Evolutionary conservation across 2,797 vertebrate genomes (phyloP), one percentile per base, ranked within the genome.

Genomic region (Enteromius anoplus): DNA sequence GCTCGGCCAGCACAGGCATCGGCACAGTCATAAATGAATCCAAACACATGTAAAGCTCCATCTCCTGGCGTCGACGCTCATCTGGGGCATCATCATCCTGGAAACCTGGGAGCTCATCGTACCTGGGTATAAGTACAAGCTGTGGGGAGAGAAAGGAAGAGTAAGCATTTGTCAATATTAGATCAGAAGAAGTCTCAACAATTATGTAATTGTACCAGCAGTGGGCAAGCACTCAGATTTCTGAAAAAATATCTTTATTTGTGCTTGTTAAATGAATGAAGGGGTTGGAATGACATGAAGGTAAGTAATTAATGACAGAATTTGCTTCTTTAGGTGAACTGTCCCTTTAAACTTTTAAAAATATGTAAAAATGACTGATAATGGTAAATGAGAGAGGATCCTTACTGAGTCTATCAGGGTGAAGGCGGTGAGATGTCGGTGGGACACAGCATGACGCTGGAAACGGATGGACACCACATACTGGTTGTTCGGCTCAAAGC

Each of bases 331-430:
- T 23, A 23, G 55, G n/a, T 58, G 10, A 58, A 23, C n/a, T 23
- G 5, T 5, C 4, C 55, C n/a, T 60, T 60, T 11, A n/a, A 80
- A 37, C 21, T 19, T 70, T 80, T 11, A 7, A 29, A 10, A 49
- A 66, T 53, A 6, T 69, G 23, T 47, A 32, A 62, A 60, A 71
- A 12, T 23, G 19, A 47, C 23, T 34, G 51, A 70, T n/a, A 40
- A 73, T 65, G 8, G 4, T 82, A 21, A 82, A 47, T 21, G 45
- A 58, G 5, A 69, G 3, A 81, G 40, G 37, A 49, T 49, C 0
- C 94, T 95, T 87, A 98, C 96, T 66, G 95, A 98, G 90, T 98
- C 97, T 0, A 97, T 88, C 0, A 98, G 94, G 85, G 97, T 94
- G 88, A 95, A 96, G 70, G 94, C 94, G 0, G 93, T 90, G 0